phyloP scores from a whole-genome alignment of 2,113 vertebrate species.

The Echinops telfairi region DNA sequence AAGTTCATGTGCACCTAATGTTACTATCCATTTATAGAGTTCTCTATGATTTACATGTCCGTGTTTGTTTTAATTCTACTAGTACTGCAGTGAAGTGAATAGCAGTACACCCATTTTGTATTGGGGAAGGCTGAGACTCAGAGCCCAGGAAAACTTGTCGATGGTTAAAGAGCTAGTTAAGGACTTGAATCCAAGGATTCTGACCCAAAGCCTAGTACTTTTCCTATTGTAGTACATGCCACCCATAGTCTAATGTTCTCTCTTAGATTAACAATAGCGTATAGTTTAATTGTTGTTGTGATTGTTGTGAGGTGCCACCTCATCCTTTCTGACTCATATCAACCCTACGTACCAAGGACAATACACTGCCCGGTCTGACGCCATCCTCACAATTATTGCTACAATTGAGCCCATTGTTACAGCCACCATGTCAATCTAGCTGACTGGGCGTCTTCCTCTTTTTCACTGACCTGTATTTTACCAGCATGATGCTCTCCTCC shows the following conservation, averaged over 20 bases:
- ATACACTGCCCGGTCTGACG: too few relatives aligned
- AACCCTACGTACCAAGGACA: too few relatives aligned
- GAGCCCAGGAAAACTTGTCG: constrained; percentile 7
- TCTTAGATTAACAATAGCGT: background rate
- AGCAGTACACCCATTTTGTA: constrained; percentile 43
- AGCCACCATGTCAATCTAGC: too few relatives aligned
- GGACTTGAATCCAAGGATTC: constrained; percentile 34
- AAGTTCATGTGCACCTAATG: constrained; percentile 41
- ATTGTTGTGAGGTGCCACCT: too few relatives aligned
- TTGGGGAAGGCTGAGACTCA: background rate
- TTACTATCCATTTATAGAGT: constrained; percentile 42
- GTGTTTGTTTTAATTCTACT: constrained; percentile 54
- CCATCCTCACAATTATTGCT: too few relatives aligned
- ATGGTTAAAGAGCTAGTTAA: constrained; percentile 24
- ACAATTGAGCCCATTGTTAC: too few relatives aligned
- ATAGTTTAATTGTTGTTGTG: background rate
- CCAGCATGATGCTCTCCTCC: too few relatives aligned
- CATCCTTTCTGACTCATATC: too few relatives aligned
- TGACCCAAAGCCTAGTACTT: background rate
- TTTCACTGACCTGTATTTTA: too few relatives aligned
- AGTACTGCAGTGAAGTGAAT: constrained; percentile 21
- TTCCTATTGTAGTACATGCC: background rate
- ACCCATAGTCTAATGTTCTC: background rate
- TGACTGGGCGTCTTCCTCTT: too few relatives aligned
- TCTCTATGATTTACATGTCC: constrained; percentile 42